These are phyloP conservation scores for Centropristis striata DNA, from an alignment of 2,113 vertebrate genomes.

Conservation along the genomic window DNA sequence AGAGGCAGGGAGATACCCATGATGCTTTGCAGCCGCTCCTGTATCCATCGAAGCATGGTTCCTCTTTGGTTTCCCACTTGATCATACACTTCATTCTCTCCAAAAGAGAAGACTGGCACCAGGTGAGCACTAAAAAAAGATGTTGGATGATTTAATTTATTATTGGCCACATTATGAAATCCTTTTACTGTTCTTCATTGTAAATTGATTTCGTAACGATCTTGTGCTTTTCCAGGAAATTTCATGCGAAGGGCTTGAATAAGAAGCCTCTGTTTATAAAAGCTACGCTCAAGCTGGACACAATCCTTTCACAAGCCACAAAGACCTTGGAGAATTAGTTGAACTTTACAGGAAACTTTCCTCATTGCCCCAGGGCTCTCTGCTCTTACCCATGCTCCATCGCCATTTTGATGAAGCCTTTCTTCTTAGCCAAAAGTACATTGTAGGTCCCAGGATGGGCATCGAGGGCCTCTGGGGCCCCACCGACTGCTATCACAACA, in stretches of 20 bases:
- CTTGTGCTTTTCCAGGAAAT: conserved; percentile 47
- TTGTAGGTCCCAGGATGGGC: conserved; percentile 89
- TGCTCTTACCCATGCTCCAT: conserved; percentile 89
- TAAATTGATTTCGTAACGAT: conserved; percentile 7
- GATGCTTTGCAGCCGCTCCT: conserved; percentile 88
- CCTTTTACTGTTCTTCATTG: background rate
- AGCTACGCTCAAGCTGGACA: background rate
- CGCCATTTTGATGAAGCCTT: conserved; percentile 94
- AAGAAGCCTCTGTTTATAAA: conserved; percentile 53
- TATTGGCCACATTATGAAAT: background rate
- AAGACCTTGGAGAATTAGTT: conserved; percentile 9
- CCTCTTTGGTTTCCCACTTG: conserved; percentile 90
- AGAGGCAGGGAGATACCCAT: conserved; percentile 94
- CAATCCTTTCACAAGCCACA: conserved; percentile 9
- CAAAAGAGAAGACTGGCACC: conserved; percentile 94
- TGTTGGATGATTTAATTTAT: background rate
- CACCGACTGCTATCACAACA: conserved; percentile 89
- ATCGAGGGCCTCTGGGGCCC: conserved; percentile 91
- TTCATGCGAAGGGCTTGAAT: conserved; percentile 33
- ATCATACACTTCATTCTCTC: conserved; percentile 93
- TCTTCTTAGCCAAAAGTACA: conserved; percentile 89
- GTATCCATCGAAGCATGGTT: conserved; percentile 87
- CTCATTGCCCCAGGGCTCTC: background rate
- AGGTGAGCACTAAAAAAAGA: conserved; percentile 83
- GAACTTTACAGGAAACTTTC: conserved; percentile 15